phyloP scores from a whole-genome alignment of 2,797 vertebrate genomes.

The Atherinosoma microstoma region DNA sequence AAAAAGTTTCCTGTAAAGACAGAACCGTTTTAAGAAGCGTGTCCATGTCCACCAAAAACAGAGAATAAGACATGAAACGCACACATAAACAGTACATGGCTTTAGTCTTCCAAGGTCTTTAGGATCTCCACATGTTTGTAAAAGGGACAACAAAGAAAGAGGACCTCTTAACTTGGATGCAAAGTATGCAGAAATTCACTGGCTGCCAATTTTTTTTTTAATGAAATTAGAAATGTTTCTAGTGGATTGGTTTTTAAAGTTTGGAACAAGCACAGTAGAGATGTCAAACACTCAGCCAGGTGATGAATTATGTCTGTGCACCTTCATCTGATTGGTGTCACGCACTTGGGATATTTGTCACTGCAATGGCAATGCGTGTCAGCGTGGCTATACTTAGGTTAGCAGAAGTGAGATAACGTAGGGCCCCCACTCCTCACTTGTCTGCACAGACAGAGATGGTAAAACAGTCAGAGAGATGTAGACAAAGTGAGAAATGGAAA shows the following conservation, averaged over 20 bases:
- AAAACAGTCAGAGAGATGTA: slow-evolving; percentile 9
- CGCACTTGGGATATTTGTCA: slow-evolving; percentile 41
- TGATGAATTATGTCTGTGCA: slow-evolving; percentile 40
- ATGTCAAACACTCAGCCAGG: slow-evolving; percentile 39
- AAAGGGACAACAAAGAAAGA: background rate
- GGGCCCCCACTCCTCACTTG: slow-evolving; percentile 41
- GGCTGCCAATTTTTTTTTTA: background rate
- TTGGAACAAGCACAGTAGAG: slow-evolving; percentile 17
- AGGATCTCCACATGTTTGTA: no score
- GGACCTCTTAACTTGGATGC: background rate
- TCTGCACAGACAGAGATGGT: slow-evolving; percentile 34
- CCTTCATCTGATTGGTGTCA: slow-evolving; percentile 47
- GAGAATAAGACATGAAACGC: no score
- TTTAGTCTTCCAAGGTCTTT: no score
- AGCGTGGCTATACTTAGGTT: slow-evolving; percentile 43
- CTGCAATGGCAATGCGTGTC: background rate
- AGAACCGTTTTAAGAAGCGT: no score
- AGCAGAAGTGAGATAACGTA: slow-evolving; percentile 24
- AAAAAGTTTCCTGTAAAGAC: no score
- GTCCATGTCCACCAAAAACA: no score
- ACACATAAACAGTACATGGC: no score
- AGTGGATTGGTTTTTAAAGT: background rate
- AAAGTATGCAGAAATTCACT: slow-evolving; percentile 6
- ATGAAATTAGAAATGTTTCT: slow-evolving; percentile 5
- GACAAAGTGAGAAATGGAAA: slow-evolving; percentile 18